Percentiles rank a stretch among this genome's conserved stretches.
phyloP scores from a whole-genome alignment of 1,140 invertebrate species.

The Triops cancriformis region DNA sequence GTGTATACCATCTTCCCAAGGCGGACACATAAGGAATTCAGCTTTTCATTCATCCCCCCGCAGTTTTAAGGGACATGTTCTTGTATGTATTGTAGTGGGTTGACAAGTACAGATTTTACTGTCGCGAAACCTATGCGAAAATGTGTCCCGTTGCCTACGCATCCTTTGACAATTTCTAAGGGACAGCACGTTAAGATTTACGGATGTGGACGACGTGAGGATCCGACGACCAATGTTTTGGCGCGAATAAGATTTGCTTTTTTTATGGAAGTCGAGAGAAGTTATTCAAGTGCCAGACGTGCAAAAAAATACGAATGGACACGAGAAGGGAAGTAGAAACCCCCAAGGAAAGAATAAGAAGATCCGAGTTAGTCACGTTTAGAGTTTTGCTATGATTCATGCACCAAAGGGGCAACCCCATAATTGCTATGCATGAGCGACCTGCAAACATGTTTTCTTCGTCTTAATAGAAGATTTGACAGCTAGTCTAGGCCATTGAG shows the following conservation, averaged over 20 bases:
- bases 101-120: background rate
- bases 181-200: background rate
- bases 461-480: background rate
- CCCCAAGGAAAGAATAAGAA: background rate
- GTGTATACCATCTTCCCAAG: background rate
- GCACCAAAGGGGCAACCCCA: background rate
- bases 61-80: background rate
- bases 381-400: background rate
- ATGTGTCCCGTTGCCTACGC: background rate
- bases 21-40: background rate
- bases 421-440: background rate
- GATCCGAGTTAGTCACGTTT: background rate
- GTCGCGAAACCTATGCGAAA: background rate
- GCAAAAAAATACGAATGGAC: background rate
- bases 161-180: background rate
- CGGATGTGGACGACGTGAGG: background rate
- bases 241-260: background rate
- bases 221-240: background rate
- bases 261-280: background rate
- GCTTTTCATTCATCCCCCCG: background rate
- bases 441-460: background rate
- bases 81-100: background rate
- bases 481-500: background rate
- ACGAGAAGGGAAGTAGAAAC: constrained; percentile 2
- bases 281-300: background rate